Evolutionary conservation across 2,888 invertebrate genomes (phyloP).

Genomic region (Ischnura elegans): DNA sequence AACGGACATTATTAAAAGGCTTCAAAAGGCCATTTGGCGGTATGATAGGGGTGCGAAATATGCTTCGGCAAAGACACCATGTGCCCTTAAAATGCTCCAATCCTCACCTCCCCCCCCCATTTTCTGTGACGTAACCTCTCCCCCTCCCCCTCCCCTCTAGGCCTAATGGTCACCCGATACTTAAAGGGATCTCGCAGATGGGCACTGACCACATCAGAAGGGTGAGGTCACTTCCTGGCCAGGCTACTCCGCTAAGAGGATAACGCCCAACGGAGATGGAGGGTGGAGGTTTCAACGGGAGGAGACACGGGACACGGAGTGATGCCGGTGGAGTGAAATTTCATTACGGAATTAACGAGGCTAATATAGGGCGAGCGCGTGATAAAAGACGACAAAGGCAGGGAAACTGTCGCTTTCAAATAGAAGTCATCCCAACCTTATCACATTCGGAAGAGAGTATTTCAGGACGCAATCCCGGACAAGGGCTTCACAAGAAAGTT

Average conservation of each 20-base stretch:
- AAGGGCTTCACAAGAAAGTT: no score
- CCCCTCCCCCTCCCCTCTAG: not conserved
- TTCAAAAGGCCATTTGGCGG: not conserved
- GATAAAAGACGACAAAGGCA: not conserved
- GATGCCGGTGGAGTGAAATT: not conserved
- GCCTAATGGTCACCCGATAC: conserved; percentile 28
- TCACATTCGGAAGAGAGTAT: no score
- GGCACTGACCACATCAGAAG: conserved; percentile 26
- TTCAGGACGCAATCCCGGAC: no score
- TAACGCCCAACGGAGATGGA: not conserved
- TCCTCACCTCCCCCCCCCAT: not conserved
- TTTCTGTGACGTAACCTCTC: not conserved
- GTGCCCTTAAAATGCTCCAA: not conserved
- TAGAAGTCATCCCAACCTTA: no score
- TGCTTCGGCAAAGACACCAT: not conserved
- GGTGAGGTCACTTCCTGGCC: not conserved
- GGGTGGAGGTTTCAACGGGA: not conserved
- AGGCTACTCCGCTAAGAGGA: not conserved
- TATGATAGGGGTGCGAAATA: not conserved
- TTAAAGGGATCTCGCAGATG: not conserved
- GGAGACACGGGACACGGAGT: not conserved
- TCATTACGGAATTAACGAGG: not conserved
- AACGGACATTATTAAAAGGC: not conserved
- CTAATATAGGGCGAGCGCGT: not conserved
- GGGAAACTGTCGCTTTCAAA: not conserved